Evolutionary conservation across 2,797 vertebrate genomes (phyloP), one percentile per base, ranked within the genome.

Genomic region (Xenopus petersii): DNA sequence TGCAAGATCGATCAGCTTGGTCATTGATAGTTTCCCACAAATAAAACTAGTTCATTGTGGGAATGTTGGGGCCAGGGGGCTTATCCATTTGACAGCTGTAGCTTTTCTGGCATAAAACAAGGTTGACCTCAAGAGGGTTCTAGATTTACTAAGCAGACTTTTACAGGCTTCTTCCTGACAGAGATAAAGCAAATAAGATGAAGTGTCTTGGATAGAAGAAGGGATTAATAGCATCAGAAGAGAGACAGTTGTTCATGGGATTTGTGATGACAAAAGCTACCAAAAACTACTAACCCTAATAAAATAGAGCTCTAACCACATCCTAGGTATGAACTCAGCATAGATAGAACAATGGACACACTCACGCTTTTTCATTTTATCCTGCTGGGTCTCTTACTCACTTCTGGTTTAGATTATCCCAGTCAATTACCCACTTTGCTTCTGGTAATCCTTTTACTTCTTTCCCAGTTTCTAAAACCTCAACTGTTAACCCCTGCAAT

Each of bases 381-480:
- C 47, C 26, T 68, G 33, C 16, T 62, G 54, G 36, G 24, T 60
- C 56, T 61, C 55, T 62, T 62, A n/a, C n/a, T 24, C 10, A 55
- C 58, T 75, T 75, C 58, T 75, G 65, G 59, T 68, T 68, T 16
- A 46, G 21, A 68, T 75, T 68, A 68, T 75, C 46, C 48, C 42
- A 67, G 42, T 74, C 55, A 67, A 49, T 58, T 36, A 61, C 47
- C 59, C 58, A 26, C 64, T 21, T 13, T 42, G 58, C 56, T 66
- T 26, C n/a, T 60, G 66, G 58, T 67, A 55, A 63, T 62, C 42
- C 58, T 62, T 54, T 33, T 61, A 13, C 46, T 75, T 75, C 12
- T 26, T 68, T 30, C n/a, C 46, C 56, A 54, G 46, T 66, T 62
- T 11, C 24, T 21, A 15, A 24, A 10, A 24, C 30, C 33, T 56